Conservation (phyloP, 2,888 invertebrate species). For the Xestia c-nigrum region DNA sequence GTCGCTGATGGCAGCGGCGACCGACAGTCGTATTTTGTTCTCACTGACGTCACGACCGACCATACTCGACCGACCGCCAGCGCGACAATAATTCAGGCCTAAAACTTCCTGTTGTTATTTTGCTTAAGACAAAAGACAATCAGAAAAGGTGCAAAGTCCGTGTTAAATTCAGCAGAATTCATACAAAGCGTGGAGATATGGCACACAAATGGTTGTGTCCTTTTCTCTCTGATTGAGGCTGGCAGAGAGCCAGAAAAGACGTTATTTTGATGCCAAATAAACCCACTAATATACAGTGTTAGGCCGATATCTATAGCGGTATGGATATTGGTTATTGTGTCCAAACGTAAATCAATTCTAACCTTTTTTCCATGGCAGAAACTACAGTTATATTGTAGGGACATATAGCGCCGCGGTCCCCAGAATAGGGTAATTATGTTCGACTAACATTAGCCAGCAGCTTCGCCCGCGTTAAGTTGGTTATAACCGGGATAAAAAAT, state of each 20-base stretch:
- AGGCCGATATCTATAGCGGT: neutral
- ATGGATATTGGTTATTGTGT: neutral
- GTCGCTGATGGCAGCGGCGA: no score
- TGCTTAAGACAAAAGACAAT: neutral
- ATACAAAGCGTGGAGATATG: slow-evolving; percentile 37
- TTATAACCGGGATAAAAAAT: no score
- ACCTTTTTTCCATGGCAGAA: neutral
- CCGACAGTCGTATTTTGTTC: no score
- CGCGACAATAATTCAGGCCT: no score
- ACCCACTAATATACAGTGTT: slow-evolving; percentile 15
- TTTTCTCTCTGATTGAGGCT: slow-evolving; percentile 19
- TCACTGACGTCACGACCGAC: no score
- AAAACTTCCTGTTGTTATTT: neutral
- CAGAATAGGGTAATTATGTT: neutral
- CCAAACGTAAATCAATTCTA: neutral
- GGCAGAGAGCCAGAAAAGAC: slow-evolving; percentile 44
- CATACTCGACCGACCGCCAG: no score
- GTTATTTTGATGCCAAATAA: slow-evolving; percentile 58
- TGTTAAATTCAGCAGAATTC: slow-evolving; percentile 28
- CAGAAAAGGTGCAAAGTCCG: slow-evolving; percentile 46
- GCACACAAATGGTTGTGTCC: slow-evolving; percentile 17
- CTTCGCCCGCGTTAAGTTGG: no score
- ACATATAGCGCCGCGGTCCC: neutral
- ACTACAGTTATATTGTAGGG: neutral
- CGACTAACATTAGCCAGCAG: no score